Conservation (phyloP, 2,797 vertebrate genomes). For the Thunnus albacares region DNA sequence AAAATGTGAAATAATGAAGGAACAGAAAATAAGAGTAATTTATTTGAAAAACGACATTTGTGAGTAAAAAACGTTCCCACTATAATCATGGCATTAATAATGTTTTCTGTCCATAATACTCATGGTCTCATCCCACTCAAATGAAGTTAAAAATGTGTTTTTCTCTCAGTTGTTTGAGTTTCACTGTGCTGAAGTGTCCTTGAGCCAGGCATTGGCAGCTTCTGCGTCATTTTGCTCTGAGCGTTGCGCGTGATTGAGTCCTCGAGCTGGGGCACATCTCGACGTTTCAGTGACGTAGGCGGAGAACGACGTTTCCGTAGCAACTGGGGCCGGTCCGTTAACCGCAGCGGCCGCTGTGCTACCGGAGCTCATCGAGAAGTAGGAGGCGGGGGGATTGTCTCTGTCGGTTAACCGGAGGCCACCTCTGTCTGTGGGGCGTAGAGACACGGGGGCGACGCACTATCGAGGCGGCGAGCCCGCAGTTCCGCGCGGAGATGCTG, state of each 20-base stretch:
- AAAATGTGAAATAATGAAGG: no score
- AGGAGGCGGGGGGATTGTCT: conserved; percentile 22
- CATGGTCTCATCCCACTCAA: no score
- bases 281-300: conserved; percentile 77
- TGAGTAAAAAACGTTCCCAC: no score
- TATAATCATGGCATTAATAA: no score
- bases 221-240: neutral
- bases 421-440: conserved; percentile 62
- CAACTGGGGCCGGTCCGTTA: conserved; percentile 80
- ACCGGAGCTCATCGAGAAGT: conserved; percentile 37
- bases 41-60: no score
- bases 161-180: no score
- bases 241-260: neutral
- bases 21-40: no score
- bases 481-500: conserved; percentile 86
- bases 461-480: conserved; percentile 82
- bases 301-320: conserved; percentile 81
- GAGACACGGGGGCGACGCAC: conserved; percentile 74
- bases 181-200: no score
- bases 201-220: neutral
- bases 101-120: no score
- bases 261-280: conserved; percentile 14
- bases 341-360: conserved; percentile 63
- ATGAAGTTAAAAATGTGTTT: no score
- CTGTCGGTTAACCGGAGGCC: conserved; percentile 69